phyloP scores from a whole-genome alignment of 2,113 vertebrate genomes.

The Catharus minimus region DNA sequence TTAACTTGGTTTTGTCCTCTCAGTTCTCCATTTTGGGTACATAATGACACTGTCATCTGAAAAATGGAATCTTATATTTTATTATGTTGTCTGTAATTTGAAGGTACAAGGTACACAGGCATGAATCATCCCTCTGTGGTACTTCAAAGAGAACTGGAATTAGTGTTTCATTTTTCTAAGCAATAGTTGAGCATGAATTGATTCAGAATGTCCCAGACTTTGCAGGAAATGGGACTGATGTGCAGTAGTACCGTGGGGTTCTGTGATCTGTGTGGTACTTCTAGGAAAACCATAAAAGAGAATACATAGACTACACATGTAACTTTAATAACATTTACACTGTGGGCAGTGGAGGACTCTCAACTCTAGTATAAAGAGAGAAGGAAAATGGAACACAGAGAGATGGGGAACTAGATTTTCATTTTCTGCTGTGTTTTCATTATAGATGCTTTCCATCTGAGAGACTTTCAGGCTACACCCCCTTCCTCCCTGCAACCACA shows the following conservation, averaged over 20 bases:
- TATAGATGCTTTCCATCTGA: not conserved
- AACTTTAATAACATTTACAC: not conserved
- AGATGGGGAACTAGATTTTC: not conserved
- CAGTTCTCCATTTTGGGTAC: not conserved
- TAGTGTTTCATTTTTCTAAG: not conserved
- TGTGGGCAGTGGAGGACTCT: not conserved
- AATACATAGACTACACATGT: not conserved
- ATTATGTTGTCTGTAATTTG: not conserved
- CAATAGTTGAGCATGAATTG: not conserved
- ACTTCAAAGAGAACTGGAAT: not conserved
- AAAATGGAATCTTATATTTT: not conserved
- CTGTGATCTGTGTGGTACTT: not conserved
- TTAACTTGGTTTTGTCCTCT: not conserved
- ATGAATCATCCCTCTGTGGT: not conserved
- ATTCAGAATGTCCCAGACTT: not conserved
- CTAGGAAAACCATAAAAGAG: not conserved
- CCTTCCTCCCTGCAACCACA: not conserved
- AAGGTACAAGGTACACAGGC: not conserved
- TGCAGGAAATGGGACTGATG: not conserved
- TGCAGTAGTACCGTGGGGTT: fast-evolving
- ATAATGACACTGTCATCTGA: not conserved
- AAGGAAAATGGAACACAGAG: not conserved
- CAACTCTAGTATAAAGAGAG: not conserved
- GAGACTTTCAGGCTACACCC: not conserved
- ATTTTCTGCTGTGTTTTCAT: not conserved